Conservation (phyloP, 2,113 vertebrate species). For the Rana temporaria region DNA sequence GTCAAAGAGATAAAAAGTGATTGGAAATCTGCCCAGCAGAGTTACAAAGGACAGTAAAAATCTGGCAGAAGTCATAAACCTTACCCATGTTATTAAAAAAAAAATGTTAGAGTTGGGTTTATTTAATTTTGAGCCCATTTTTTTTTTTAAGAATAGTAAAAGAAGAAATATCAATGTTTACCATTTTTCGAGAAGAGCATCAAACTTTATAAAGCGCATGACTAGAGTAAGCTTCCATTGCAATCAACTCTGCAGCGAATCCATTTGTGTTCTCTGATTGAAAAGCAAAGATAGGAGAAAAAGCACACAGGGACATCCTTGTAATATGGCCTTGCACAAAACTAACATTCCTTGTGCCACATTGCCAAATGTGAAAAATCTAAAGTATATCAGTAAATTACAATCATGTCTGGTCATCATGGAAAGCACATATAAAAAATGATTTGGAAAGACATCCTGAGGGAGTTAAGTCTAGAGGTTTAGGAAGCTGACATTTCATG, state of each 20-base stretch:
- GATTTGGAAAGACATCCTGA: neutral
- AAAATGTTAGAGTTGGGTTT: no score
- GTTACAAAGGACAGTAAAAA: no score
- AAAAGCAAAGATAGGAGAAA: neutral
- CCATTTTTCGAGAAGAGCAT: no score
- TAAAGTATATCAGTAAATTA: neutral
- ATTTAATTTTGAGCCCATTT: no score
- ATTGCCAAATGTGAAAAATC: neutral
- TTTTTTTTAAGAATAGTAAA: no score
- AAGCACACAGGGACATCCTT: neutral
- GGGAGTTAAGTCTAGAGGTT: neutral
- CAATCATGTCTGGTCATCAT: neutral
- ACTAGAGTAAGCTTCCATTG: no score
- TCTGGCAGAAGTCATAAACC: no score
- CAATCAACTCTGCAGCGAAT: neutral
- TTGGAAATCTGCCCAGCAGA: no score
- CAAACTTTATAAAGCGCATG: no score
- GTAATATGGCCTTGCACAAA: neutral
- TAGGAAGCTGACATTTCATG: neutral
- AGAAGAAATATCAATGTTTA: no score
- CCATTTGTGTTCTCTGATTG: constrained; percentile 1
- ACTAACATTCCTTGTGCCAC: neutral
- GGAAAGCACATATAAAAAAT: neutral
- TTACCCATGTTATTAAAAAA: no score
- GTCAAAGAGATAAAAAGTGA: no score